Conservation (phyloP, 2,113 vertebrate genomes). For the Charina bottae region DNA sequence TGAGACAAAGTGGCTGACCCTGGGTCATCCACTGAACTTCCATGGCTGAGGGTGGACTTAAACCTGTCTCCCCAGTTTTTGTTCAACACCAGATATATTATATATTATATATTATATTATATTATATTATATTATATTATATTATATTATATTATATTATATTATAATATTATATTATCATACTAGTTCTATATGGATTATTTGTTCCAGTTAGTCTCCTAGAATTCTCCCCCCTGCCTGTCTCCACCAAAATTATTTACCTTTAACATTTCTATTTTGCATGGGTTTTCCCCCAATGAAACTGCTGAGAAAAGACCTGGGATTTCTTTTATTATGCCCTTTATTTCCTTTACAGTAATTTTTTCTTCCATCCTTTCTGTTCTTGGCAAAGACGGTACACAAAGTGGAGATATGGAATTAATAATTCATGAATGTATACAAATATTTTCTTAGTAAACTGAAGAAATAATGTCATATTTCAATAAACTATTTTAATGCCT, state of each 20-base stretch:
- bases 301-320: background rate
- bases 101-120: too few species aligned
- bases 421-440: background rate
- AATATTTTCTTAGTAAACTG: background rate
- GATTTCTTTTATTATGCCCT: background rate
- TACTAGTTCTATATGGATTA: background rate
- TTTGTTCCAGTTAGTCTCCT: background rate
- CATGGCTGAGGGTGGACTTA: background rate
- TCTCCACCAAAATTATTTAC: background rate
- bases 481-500: background rate
- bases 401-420: background rate
- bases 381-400: background rate
- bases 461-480: constrained; percentile 8
- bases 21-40: background rate
- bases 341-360: background rate
- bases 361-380: background rate
- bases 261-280: background rate
- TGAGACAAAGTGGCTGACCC: background rate
- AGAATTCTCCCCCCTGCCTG: background rate
- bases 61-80: background rate
- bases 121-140: too few species aligned
- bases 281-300: background rate
- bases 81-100: background rate
- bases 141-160: too few species aligned
- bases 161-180: too few species aligned